phyloP scores from a whole-genome alignment of 2,888 invertebrate genomes.

The Gerosis bhagava region DNA sequence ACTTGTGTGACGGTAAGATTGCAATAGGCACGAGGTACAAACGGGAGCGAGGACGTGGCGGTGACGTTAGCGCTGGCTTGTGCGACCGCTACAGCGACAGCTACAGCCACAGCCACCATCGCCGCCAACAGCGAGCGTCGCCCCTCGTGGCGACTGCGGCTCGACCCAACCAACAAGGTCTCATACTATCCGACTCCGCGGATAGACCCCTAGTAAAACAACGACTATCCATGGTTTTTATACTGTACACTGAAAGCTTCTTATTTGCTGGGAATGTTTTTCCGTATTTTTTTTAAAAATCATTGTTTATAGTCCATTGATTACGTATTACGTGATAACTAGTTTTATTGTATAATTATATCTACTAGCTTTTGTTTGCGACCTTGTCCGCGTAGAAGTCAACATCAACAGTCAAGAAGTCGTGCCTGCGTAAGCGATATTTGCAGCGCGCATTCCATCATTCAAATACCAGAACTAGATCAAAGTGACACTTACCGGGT shows the following conservation, averaged over 20 bases:
- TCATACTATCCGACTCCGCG: conserved; percentile 30
- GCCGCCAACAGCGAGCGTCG: conserved; percentile 87
- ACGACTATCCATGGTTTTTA: conserved; percentile 31
- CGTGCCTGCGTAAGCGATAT: too few species aligned
- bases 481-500: too few species aligned
- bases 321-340: too few species aligned
- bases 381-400: too few species aligned
- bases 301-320: too few species aligned
- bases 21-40: conserved; percentile 53
- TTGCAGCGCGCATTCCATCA: too few species aligned
- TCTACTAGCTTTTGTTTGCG: too few species aligned
- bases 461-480: too few species aligned
- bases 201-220: conserved; percentile 13
- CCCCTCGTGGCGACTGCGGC: conserved; percentile 95
- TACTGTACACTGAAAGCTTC: too few species aligned
- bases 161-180: conserved; percentile 96
- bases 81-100: conserved; percentile 71
- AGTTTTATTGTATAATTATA: too few species aligned
- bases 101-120: conserved; percentile 76
- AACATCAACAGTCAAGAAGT: too few species aligned
- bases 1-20: not conserved
- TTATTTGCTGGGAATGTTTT: too few species aligned
- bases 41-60: conserved; percentile 47
- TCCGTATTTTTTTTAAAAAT: not conserved
- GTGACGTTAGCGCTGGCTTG: conserved; percentile 65